These are phyloP conservation scores for Phorcus lineatus DNA, from an alignment of 2,888 invertebrate genomes.

Conservation along the genomic window DNA sequence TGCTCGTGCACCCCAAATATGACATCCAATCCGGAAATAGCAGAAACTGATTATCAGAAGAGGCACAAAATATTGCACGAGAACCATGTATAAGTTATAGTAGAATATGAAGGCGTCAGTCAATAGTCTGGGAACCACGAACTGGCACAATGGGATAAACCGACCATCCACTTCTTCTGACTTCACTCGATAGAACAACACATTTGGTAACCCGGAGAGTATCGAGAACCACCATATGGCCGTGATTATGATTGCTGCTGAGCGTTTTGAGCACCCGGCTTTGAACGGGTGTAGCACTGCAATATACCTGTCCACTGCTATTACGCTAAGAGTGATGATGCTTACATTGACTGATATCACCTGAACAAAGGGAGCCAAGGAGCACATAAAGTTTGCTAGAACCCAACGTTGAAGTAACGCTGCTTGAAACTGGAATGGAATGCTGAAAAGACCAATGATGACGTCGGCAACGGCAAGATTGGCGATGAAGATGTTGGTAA, in stretches of 20 bases:
- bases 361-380: constrained; percentile 91
- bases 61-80: constrained; percentile 84
- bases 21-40: constrained; percentile 87
- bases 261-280: constrained; percentile 82
- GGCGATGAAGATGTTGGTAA: constrained; percentile 89
- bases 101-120: constrained; percentile 61
- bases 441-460: constrained; percentile 88
- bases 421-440: constrained; percentile 93
- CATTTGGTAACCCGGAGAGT: constrained; percentile 80
- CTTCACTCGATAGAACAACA: constrained; percentile 68
- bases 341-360: constrained; percentile 91
- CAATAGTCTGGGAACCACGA: constrained; percentile 23
- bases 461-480: constrained; percentile 91
- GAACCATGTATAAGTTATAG: constrained; percentile 73
- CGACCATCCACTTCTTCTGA: constrained; percentile 29
- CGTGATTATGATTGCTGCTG: constrained; percentile 85
- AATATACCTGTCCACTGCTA: constrained; percentile 88
- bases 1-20: constrained; percentile 86
- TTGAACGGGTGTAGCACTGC: constrained; percentile 78
- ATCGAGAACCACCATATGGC: constrained; percentile 85
- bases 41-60: constrained; percentile 88
- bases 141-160: constrained; percentile 6
- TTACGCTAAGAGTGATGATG: constrained; percentile 90
- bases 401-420: constrained; percentile 91
- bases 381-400: constrained; percentile 89